Percentiles rank a stretch among this genome's conserved stretches.
Conservation (phyloP, 2,888 invertebrate genomes). For the Ennomos fuscantarius region DNA sequence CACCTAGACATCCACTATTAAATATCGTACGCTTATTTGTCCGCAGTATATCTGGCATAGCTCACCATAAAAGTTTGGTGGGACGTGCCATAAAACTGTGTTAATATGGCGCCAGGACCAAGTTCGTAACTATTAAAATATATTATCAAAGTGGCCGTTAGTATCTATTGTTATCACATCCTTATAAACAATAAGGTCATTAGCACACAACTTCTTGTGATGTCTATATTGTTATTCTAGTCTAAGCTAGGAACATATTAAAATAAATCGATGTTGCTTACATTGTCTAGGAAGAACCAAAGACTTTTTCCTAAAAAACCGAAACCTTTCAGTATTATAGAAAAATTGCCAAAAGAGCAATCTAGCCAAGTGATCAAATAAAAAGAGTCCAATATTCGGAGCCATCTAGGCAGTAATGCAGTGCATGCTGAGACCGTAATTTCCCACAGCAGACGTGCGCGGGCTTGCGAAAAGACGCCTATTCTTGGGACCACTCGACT, state of each 20-base stretch:
- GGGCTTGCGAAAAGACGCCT: neutral
- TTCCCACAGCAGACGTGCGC: conserved; percentile 4
- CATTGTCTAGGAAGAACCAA: too few species aligned
- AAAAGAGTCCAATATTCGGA: conserved; percentile 26
- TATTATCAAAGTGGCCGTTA: too few species aligned
- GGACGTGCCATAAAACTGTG: conserved; percentile 4
- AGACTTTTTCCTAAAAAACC: neutral
- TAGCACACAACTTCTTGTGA: neutral
- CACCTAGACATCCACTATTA: too few species aligned
- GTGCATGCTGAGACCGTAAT: conserved; percentile 8
- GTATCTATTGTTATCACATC: conserved; percentile 1
- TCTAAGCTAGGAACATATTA: too few species aligned
- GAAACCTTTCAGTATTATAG: neutral
- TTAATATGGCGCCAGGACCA: conserved; percentile 4
- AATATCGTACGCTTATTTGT: neutral
- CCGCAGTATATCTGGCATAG: neutral
- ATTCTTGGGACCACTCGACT: neutral
- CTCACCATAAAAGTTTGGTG: conserved; percentile 8
- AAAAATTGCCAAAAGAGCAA: neutral
- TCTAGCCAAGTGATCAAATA: conserved; percentile 1
- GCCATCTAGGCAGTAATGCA: conserved; percentile 23
- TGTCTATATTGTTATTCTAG: too few species aligned
- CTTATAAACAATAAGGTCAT: neutral
- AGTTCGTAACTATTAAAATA: too few species aligned
- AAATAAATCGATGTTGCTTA: too few species aligned